Percentiles rank a stretch among this genome's conserved stretches.
Conservation (phyloP, 2,888 invertebrate genomes). For the Plagodis pulveraria region DNA sequence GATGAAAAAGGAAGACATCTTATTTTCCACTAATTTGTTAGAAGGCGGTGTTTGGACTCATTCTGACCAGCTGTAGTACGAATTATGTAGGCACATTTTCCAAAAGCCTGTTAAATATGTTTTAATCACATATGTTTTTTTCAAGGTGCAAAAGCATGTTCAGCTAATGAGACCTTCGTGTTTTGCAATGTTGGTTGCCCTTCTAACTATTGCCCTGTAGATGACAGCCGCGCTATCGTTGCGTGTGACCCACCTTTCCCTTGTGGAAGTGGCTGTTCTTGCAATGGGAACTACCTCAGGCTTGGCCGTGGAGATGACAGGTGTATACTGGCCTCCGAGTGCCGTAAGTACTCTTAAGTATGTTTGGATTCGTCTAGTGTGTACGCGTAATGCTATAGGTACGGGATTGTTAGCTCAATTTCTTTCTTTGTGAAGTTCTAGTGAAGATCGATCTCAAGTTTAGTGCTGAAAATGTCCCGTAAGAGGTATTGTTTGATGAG, state of each 20-base stretch:
- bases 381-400: no score
- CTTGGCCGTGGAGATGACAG: slow-evolving; percentile 15
- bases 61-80: no score
- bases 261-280: slow-evolving; percentile 60
- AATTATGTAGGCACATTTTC: no score
- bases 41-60: no score
- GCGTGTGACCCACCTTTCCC: slow-evolving; percentile 47
- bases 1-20: no score
- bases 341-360: slow-evolving; percentile 48
- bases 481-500: no score
- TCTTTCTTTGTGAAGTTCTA: no score
- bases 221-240: slow-evolving; percentile 42
- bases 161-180: slow-evolving; percentile 49
- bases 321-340: slow-evolving; percentile 38
- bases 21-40: no score
- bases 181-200: slow-evolving; percentile 50
- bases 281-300: slow-evolving; percentile 44
- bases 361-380: no score
- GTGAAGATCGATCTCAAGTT: no score
- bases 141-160: slow-evolving; percentile 28
- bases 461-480: no score
- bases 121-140: neutral
- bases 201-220: slow-evolving; percentile 48
- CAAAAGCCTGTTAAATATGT: neutral
- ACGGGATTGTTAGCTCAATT: no score